Base-by-base conservation (phyloP, 2,888 invertebrate species). In the Tinea trinotella region DNA sequence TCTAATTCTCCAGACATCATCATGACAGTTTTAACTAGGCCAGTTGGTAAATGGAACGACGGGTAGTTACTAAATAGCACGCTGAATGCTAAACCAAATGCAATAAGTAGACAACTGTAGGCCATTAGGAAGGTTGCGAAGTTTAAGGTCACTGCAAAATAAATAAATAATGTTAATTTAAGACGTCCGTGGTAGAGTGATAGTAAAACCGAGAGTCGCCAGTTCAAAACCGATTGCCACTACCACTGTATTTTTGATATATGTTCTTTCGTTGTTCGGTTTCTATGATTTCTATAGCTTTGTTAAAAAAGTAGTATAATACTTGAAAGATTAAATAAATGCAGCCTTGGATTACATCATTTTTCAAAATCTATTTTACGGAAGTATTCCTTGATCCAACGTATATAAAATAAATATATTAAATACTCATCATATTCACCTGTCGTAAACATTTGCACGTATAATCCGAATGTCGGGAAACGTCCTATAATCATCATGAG, bases 1-100 rank as follows among this genome's bases (percentile, higher is more conserved):
- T 94, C 94, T 52, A 95, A 70, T 71, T 95, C 95, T 0, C 95
- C 95, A 0, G 94, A 92, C 94, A 95, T 94, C 95, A 95, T 95
- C 63, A 94, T 92, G 10, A 95, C 89, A 0, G 93, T 93, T 76
- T 95, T 94, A 0, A 95, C 76, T 0, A 94, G 66, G 0, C 90
- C 88, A 54, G 88, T 87, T 0, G 88, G 81, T 1, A 93, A 86
- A 60, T 90, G 89, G 67, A 93, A 94, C 0, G 94, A 88, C 20
- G 90, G 88, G 66, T 93, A 92, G 63, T 92, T 92, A 49, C 92
- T 90, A 66, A 95, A 94, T 3, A 95, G 76, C 1, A 95, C 93
- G n/a, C 91, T 91, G 61, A 95, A 95, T 56, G 93, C 92, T 15
- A 95, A 72, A 0, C 93, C 91, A 65, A 95, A 95, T 0, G 94